Conservation (phyloP, 2,113 vertebrate species). For the Sinocyclocheilus anophthalmus region DNA sequence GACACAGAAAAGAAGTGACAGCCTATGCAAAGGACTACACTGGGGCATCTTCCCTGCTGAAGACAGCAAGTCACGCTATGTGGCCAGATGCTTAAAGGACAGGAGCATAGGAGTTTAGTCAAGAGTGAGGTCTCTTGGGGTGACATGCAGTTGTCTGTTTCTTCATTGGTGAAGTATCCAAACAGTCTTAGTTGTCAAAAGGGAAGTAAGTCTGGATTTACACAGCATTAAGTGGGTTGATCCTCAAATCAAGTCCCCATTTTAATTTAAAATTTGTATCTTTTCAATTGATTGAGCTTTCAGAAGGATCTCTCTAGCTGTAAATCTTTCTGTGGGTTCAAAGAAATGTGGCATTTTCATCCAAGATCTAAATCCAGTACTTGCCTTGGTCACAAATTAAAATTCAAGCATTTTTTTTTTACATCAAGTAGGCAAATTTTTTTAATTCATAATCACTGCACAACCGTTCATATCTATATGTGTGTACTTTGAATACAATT, state of each 20-base stretch:
- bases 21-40: slow-evolving; percentile 27
- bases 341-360: slow-evolving; percentile 9
- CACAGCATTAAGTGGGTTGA: background rate
- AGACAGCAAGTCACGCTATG: slow-evolving; percentile 23
- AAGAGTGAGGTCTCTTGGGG: background rate
- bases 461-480: background rate
- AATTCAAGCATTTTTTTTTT: background rate
- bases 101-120: slow-evolving; percentile 5
- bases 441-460: background rate
- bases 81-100: slow-evolving; percentile 19
- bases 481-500: background rate
- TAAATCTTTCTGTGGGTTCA: slow-evolving; percentile 1
- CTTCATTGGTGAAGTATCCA: background rate
- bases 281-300: slow-evolving; percentile 20
- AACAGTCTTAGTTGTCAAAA: background rate
- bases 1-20: slow-evolving; percentile 50
- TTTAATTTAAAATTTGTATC: background rate
- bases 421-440: background rate
- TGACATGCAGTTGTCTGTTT: slow-evolving; percentile 10
- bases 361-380: slow-evolving; percentile 10
- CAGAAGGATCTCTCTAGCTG: background rate
- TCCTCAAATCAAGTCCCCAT: background rate
- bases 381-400: slow-evolving; percentile 18
- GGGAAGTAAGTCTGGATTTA: background rate
- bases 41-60: slow-evolving; percentile 10